Evolutionary conservation across 2,113 vertebrate genomes (phyloP), one percentile per base, ranked within the genome.

Genomic region (Montifringilla adamsi): DNA sequence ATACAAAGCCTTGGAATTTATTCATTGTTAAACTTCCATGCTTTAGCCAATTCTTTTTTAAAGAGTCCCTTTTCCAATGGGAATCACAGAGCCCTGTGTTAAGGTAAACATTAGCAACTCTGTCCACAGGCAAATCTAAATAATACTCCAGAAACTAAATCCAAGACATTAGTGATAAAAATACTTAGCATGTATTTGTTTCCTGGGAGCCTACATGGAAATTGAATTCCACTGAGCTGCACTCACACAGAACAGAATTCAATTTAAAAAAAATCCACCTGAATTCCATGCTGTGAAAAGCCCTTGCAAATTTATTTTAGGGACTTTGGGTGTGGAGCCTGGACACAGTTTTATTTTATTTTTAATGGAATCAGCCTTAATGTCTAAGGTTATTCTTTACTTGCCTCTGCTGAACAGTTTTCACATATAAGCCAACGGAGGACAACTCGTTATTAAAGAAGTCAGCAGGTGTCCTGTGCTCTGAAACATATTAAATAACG

Each of bases 381-480:
- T 95, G 95, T 96, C 93, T 97, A 83, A 97, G 95, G 95, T 97
- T 97, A 97, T 97, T 95, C 94, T 97, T 96, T 96, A 97, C 87
- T 97, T 91, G 95, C 94, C 96, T 97, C 95, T 93, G 95, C 85
- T 96, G 94, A 95, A 96, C 93, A 90, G 90, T 97, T 97, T 97
- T 93, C 95, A 96, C 90, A 91, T 97, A 91, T 89, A 97, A 96
- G 83, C 66, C 95, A 88, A 79, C 13, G 21, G 93, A 97, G 93
- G 94, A 95, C 95, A 96, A 96, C 92, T 96, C 1, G 79, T 97
- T 96, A 97, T 95, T 97, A 97, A 97, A 97, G 93, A 87, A 79
- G 75, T 79, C 90, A 11, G 95, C 83, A 97, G 88, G 94, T 97
- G 87, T 95, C 97, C 82, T 94, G 72, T 82, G 75, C 52, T 95